phyloP scores from a whole-genome alignment of 2,113 vertebrate species.

The Podiceps cristatus region DNA sequence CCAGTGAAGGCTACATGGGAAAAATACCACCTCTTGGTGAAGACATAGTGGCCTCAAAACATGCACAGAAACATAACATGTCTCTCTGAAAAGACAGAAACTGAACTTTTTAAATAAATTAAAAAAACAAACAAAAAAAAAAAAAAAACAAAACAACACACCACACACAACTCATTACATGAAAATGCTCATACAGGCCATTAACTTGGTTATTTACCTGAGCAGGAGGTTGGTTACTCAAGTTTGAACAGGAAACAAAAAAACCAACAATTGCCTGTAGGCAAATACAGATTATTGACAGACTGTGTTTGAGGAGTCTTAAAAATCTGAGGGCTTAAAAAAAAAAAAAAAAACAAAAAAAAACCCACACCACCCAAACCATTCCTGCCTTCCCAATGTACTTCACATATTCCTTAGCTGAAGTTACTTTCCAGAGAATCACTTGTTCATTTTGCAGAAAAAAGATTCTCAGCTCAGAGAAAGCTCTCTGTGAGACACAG shows the following conservation, averaged over 20 bases:
- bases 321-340: background rate
- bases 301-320: background rate
- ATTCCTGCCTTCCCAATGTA: background rate
- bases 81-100: background rate
- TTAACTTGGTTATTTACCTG: background rate
- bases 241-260: background rate
- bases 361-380: no score
- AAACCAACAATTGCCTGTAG: background rate
- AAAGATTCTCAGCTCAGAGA: background rate
- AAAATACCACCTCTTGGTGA: background rate
- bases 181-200: background rate
- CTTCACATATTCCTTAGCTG: background rate
- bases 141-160: no score
- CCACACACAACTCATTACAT: background rate
- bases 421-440: background rate
- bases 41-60: background rate
- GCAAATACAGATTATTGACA: conserved; percentile 19
- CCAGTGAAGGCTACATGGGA: background rate
- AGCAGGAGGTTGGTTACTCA: background rate
- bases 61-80: background rate
- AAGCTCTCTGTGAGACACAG: background rate
- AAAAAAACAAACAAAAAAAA: no score
- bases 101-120: background rate
- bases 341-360: no score
- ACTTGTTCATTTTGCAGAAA: background rate